Evolutionary conservation across 2,888 invertebrate genomes (phyloP).

Genomic region (Bugula neritina): DNA sequence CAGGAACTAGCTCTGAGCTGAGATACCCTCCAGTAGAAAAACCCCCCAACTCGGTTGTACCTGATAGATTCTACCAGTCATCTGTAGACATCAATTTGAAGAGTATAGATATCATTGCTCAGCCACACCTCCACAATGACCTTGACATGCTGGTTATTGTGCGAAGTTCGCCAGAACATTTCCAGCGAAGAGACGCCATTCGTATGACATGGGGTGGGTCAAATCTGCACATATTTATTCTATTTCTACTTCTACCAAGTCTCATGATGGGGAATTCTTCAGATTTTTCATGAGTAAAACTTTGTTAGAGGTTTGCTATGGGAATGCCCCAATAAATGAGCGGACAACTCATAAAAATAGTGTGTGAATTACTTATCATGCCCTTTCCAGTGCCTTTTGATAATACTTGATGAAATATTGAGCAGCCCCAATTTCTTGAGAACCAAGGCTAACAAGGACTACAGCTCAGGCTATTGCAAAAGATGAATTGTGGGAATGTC

Average conservation of each 20-base stretch:
- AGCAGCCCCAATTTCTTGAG: too few species aligned
- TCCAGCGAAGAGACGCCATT: constrained; percentile 31
- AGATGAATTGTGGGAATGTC: too few species aligned
- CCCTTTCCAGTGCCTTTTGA: too few species aligned
- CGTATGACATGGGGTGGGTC: constrained; percentile 30
- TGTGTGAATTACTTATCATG: too few species aligned
- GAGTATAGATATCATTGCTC: neutral
- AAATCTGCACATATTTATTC: neutral
- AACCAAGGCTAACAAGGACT: too few species aligned
- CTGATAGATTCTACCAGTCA: constrained; percentile 17
- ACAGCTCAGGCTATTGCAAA: too few species aligned
- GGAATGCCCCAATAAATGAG: too few species aligned
- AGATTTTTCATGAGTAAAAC: too few species aligned
- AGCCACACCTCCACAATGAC: neutral
- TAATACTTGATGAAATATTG: too few species aligned
- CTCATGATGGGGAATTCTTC: constrained; percentile 8
- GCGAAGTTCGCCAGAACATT: constrained; percentile 31
- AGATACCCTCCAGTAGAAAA: neutral
- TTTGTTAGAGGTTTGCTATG: too few species aligned
- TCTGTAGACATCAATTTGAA: neutral
- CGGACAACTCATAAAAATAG: too few species aligned
- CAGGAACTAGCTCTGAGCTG: neutral
- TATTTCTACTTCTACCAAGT: neutral
- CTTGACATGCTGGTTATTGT: constrained; percentile 31
- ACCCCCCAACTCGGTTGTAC: constrained; percentile 18